Evolutionary conservation across 2,113 vertebrate species (phyloP).

Genomic region (Alexandromys fortis): DNA sequence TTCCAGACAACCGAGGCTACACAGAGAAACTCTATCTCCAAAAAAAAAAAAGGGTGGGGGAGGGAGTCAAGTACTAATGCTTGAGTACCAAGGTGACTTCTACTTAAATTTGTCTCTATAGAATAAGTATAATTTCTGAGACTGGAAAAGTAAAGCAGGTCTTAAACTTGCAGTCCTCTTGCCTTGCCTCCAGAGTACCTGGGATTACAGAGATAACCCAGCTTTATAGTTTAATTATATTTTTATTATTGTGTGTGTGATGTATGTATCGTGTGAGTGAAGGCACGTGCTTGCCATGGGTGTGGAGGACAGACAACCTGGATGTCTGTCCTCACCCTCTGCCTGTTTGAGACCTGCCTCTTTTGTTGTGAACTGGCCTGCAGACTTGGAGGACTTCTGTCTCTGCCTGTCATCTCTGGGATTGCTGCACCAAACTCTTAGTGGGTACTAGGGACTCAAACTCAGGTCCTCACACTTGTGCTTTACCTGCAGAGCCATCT

Average conservation of each 20-base stretch:
- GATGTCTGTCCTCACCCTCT: neutral
- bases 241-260: neutral
- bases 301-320: neutral
- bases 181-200: neutral
- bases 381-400: neutral
- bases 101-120: slow-evolving; percentile 30
- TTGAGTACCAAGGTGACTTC: slow-evolving; percentile 21
- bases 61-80: neutral
- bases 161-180: neutral
- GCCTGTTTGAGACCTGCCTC: neutral
- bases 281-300: neutral
- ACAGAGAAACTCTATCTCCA: neutral
- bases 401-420: neutral
- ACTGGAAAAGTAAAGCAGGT: slow-evolving; percentile 18
- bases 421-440: neutral
- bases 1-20: neutral
- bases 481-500: neutral
- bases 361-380: neutral
- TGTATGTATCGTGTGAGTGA: neutral
- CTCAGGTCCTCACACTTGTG: neutral
- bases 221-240: neutral
- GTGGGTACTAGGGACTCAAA: neutral
- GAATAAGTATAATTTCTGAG: neutral
- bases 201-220: neutral
- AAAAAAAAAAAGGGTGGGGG: neutral